A percentile compares a stretch with the other conserved stretches of the same genome.
Evolutionary conservation across 2,888 invertebrate species (phyloP).

Genomic region (Herminia tarsipennalis): DNA sequence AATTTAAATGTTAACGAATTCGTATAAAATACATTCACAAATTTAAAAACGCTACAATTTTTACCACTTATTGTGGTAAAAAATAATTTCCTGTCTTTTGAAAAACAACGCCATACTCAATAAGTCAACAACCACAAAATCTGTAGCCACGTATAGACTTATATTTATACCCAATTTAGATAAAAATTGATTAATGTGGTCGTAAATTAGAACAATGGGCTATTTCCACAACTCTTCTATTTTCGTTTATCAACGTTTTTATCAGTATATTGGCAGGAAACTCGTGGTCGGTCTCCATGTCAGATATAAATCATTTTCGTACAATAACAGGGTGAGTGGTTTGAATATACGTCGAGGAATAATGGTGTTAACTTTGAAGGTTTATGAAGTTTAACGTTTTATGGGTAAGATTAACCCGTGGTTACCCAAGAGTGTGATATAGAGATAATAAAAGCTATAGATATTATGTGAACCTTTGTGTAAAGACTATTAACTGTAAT

Average conservation of each 20-base stretch:
- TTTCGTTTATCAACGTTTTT: conserved; percentile 31
- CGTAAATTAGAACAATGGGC: conserved; percentile 17
- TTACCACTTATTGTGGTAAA: too few species aligned
- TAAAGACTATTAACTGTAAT: background rate
- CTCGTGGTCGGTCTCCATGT: conserved; percentile 34
- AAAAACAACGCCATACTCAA: conserved; percentile 11
- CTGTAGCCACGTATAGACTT: conserved; percentile 9
- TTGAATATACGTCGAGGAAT: background rate
- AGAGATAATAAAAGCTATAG: background rate
- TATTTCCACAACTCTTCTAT: conserved; percentile 24
- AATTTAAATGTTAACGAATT: too few species aligned
- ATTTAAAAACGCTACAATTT: too few species aligned
- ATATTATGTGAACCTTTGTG: background rate
- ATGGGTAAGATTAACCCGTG: background rate
- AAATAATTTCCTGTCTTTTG: too few species aligned
- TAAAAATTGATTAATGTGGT: conserved; percentile 31
- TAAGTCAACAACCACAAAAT: conserved; percentile 9
- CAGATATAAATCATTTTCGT: conserved; percentile 40
- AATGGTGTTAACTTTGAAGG: background rate
- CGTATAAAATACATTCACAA: too few species aligned
- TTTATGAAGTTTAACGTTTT: background rate
- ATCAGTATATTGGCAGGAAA: conserved; percentile 43
- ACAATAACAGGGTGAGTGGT: conserved; percentile 20
- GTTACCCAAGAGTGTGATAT: background rate
- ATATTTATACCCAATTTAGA: conserved; percentile 23